phyloP scores from a whole-genome alignment of 2,888 invertebrate species.

The Philhelius pedissequus region DNA sequence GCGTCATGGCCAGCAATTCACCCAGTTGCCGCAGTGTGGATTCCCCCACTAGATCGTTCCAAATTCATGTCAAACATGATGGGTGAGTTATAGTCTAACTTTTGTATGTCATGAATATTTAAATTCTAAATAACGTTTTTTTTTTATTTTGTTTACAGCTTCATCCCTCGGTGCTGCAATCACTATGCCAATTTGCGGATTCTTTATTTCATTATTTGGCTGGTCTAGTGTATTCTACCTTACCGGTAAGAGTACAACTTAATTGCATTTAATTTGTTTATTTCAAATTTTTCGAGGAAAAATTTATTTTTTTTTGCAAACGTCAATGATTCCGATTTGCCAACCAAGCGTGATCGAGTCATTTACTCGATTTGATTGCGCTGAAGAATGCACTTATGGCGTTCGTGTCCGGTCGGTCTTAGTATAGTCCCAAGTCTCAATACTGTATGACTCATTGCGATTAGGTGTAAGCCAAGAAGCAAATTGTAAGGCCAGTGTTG shows the following conservation, averaged over 20 bases:
- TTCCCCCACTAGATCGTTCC: slow-evolving; percentile 94
- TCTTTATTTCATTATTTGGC: slow-evolving; percentile 88
- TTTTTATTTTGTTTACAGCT: slow-evolving; percentile 80
- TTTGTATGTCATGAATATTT: background rate
- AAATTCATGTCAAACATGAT: slow-evolving; percentile 96
- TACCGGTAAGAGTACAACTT: slow-evolving; percentile 81
- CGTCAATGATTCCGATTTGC: background rate
- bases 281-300: background rate
- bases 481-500: slow-evolving; percentile 1
- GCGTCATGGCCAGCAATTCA: slow-evolving; percentile 97
- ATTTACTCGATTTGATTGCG: background rate
- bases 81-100: slow-evolving; percentile 81
- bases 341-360: background rate
- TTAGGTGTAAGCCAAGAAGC: background rate
- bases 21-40: slow-evolving; percentile 95
- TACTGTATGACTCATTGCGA: background rate
- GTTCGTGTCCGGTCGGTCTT: background rate
- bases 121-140: background rate
- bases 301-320: background rate
- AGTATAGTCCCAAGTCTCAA: background rate
- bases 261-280: background rate
- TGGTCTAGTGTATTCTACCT: slow-evolving; percentile 96
- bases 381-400: background rate
- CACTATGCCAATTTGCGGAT: slow-evolving; percentile 92
- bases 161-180: slow-evolving; percentile 94